Evolutionary conservation across 2,888 invertebrate species (phyloP).

Genomic region (Bellardia bayeri): DNA sequence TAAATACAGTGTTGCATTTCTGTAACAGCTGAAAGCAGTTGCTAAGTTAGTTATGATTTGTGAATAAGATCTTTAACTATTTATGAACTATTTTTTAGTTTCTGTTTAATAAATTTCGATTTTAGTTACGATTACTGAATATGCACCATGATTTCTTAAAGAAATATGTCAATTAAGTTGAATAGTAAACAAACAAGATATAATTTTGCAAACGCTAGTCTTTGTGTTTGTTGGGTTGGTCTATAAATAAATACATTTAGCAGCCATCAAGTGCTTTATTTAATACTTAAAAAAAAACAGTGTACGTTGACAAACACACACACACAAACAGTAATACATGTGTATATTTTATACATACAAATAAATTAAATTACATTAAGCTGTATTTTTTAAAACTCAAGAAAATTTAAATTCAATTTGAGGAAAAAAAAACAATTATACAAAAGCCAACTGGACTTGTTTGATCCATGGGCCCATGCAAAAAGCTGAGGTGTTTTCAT

Average conservation of each 20-base stretch:
- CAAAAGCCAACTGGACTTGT: slow-evolving; percentile 51
- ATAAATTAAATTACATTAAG: slow-evolving; percentile 27
- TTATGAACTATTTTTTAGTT: too few relatives aligned
- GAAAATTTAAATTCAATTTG: slow-evolving; percentile 37
- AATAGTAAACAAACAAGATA: too few relatives aligned
- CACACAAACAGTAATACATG: neutral
- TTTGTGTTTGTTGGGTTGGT: neutral
- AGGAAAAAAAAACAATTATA: neutral
- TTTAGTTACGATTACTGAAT: too few relatives aligned
- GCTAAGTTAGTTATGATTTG: too few relatives aligned
- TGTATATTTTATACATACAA: neutral
- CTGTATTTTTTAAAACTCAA: neutral
- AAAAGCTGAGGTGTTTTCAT: slow-evolving; percentile 3
- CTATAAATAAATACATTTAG: slow-evolving; percentile 31
- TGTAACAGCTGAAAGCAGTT: too few relatives aligned
- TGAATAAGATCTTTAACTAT: too few relatives aligned
- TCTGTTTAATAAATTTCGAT: too few relatives aligned
- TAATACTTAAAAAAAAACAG: neutral
- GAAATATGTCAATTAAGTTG: too few relatives aligned
- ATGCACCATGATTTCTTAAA: too few relatives aligned
- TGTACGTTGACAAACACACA: neutral
- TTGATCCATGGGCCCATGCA: slow-evolving; percentile 41
- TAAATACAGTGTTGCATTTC: too few relatives aligned
- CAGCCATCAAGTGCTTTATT: slow-evolving; percentile 42
- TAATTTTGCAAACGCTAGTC: too few relatives aligned